Conservation (phyloP, 2,888 invertebrate genomes). For the Platynereis dumerilii region DNA sequence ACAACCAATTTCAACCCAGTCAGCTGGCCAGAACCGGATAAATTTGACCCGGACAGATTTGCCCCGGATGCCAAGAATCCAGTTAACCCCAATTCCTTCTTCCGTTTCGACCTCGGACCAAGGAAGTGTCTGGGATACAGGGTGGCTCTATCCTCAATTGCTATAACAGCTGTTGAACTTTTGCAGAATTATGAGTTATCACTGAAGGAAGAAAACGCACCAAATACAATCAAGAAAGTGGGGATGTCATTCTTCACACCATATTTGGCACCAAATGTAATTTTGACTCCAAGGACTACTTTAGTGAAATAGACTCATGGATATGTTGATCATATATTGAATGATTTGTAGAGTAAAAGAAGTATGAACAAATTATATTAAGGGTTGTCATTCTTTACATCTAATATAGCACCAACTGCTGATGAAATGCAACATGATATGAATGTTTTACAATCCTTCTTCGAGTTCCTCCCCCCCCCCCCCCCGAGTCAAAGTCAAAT, state of each 20-base stretch:
- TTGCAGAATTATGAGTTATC: background rate
- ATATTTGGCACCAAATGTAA: conserved; percentile 9
- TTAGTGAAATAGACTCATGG: too few relatives aligned
- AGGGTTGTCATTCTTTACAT: too few relatives aligned
- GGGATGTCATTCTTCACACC: conserved; percentile 14
- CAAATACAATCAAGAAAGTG: background rate
- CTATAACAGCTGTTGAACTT: background rate
- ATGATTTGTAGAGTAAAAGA: too few relatives aligned
- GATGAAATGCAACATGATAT: too few relatives aligned
- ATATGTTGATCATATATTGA: too few relatives aligned
- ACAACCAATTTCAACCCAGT: conserved; percentile 17
- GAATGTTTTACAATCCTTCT: too few relatives aligned
- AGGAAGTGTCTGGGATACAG: conserved; percentile 14
- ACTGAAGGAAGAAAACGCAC: background rate
- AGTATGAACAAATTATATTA: too few relatives aligned
- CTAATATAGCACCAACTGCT: too few relatives aligned
- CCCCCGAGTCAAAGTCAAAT: too few relatives aligned
- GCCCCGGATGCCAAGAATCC: background rate
- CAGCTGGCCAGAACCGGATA: conserved; percentile 21
- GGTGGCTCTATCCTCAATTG: conserved; percentile 4
- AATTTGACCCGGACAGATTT: conserved; percentile 19
- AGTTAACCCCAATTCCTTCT: conserved; percentile 7
- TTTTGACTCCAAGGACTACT: background rate
- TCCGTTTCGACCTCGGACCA: conserved; percentile 15
- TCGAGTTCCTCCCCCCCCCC: too few relatives aligned